phyloP scores from a whole-genome alignment of 2,113 vertebrate species.

The Callopanchax toddi region DNA sequence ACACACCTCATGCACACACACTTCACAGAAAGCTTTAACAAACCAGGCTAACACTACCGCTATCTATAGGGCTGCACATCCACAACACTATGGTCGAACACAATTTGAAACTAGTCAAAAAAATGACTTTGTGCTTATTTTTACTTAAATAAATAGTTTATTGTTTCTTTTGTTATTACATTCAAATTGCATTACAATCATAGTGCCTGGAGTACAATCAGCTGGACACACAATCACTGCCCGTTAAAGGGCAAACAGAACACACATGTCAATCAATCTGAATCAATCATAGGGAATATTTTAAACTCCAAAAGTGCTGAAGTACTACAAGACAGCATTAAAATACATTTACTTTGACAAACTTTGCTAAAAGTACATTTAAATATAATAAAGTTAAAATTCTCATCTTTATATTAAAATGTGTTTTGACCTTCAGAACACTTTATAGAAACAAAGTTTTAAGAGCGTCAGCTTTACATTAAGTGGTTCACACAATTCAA shows the following conservation, averaged over 20 bases:
- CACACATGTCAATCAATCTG: constrained; percentile 46
- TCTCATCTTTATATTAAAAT: constrained; percentile 6
- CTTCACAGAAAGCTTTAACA: constrained; percentile 16
- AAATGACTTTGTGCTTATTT: constrained; percentile 71
- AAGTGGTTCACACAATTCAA: constrained; percentile 11
- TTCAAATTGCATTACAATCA: constrained; percentile 83
- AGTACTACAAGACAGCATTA: constrained; percentile 28
- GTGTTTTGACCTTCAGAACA: constrained; percentile 25
- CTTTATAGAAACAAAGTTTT: background rate
- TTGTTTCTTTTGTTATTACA: constrained; percentile 66
- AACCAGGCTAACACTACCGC: constrained; percentile 6
- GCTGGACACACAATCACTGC: constrained; percentile 49
- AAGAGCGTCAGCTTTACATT: constrained; percentile 21
- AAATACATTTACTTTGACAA: constrained; percentile 25
- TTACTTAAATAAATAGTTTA: constrained; percentile 73
- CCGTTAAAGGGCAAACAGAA: constrained; percentile 43
- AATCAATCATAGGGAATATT: constrained; percentile 19
- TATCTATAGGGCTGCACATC: constrained; percentile 50
- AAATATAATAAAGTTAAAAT: background rate
- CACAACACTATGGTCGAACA: constrained; percentile 80
- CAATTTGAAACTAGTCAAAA: constrained; percentile 76
- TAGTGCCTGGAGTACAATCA: constrained; percentile 76
- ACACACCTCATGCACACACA: constrained; percentile 15
- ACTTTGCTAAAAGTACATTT: constrained; percentile 5
- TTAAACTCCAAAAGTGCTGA: constrained; percentile 9